Conservation (phyloP, 2,113 vertebrate genomes). For the Pontoporia blainvillei region DNA sequence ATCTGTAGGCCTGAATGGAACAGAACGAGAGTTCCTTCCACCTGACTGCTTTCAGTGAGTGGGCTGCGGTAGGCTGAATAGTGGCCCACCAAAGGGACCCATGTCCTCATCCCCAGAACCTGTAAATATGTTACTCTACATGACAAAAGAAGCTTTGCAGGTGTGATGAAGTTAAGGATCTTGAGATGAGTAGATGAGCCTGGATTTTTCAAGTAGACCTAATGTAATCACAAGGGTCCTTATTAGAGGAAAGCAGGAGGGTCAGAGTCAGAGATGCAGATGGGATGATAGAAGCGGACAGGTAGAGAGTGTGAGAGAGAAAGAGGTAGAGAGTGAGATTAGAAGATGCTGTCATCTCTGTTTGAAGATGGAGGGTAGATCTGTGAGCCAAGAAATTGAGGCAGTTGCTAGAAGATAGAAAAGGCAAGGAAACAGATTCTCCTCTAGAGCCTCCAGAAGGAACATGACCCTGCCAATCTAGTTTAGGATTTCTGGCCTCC, state of each 20-base stretch:
- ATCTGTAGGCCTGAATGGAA: not conserved
- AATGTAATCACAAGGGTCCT: not conserved
- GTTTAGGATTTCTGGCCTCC: not conserved
- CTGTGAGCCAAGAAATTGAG: not conserved
- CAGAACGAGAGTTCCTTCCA: not conserved
- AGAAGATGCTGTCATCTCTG: not conserved
- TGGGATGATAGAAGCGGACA: not conserved
- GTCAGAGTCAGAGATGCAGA: not conserved
- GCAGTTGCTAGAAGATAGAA: not conserved
- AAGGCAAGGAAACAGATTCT: not conserved
- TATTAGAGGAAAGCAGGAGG: not conserved
- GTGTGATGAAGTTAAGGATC: not conserved
- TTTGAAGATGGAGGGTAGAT: not conserved
- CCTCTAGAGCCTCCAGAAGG: not conserved
- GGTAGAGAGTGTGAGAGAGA: not conserved
- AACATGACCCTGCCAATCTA: not conserved
- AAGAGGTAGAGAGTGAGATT: not conserved
- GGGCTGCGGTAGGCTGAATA: not conserved
- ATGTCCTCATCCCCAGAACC: not conserved
- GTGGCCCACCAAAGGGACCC: not conserved
- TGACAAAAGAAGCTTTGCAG: not conserved
- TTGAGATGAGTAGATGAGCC: not conserved
- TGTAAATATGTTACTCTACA: not conserved
- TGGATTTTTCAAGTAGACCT: not conserved
- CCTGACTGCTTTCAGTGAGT: not conserved